phyloP scores from a whole-genome alignment of 2,888 invertebrate species.

The Peribatodes rhomboidaria region DNA sequence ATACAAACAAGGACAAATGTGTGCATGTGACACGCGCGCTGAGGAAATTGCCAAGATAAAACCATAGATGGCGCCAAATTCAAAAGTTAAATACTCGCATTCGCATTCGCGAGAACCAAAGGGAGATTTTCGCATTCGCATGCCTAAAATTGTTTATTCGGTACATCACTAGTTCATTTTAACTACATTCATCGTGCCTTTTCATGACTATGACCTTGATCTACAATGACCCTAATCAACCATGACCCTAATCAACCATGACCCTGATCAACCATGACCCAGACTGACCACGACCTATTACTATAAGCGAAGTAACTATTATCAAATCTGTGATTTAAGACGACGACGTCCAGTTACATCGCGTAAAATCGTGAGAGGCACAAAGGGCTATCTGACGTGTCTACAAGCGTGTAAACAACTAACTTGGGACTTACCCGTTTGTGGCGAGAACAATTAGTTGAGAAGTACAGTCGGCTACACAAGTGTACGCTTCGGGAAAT shows the following conservation, averaged over 20 bases:
- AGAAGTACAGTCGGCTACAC: constrained; percentile 1
- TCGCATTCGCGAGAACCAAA: no score
- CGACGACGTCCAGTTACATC: neutral
- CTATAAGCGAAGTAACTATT: no score
- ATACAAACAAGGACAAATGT: no score
- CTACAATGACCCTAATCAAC: neutral
- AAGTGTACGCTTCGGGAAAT: constrained; percentile 3
- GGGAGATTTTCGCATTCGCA: no score
- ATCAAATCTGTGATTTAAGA: neutral
- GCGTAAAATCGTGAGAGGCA: neutral
- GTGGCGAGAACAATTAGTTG: constrained; percentile 29
- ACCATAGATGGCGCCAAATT: no score
- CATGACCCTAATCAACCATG: neutral
- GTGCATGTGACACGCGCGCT: no score
- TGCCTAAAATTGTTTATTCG: no score
- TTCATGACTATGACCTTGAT: no score
- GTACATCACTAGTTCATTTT: no score
- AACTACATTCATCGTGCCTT: no score
- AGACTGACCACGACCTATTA: neutral
- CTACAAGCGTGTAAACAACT: constrained; percentile 16
- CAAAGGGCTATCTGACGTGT: constrained; percentile 17
- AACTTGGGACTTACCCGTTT: constrained; percentile 15
- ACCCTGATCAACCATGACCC: neutral
- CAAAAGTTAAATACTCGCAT: no score
- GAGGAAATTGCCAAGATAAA: no score